A percentile compares a stretch with the other conserved stretches of the same genome.
Evolutionary conservation across 2,888 invertebrate genomes (phyloP).

Genomic region (Acanthoscelides obtectus): DNA sequence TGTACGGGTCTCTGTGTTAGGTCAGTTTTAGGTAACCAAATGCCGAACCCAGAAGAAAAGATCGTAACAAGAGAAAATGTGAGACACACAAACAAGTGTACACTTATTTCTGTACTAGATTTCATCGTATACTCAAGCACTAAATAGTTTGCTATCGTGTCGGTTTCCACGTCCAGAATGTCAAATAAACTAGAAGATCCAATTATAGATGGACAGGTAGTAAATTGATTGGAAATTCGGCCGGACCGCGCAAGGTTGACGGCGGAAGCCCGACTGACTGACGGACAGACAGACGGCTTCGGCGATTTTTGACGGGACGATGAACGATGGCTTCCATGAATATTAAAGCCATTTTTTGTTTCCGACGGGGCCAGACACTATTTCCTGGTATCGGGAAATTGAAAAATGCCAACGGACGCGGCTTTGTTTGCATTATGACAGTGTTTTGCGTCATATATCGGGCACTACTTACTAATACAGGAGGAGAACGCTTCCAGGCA

Average conservation of each 20-base stretch:
- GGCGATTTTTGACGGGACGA: background rate
- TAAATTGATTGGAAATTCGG: background rate
- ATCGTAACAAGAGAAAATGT: no score
- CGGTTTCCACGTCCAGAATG: background rate
- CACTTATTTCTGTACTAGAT: no score
- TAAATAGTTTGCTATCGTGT: no score
- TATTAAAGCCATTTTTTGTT: background rate
- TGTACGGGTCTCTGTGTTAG: no score
- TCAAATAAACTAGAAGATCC: background rate
- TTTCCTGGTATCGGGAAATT: background rate
- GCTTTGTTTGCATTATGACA: background rate
- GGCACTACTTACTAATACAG: background rate
- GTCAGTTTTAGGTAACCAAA: no score
- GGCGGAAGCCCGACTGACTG: no score
- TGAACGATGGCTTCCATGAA: background rate
- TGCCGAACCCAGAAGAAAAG: no score
- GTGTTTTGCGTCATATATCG: background rate
- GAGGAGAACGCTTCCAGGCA: no score
- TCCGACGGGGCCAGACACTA: background rate
- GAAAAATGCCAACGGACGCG: background rate
- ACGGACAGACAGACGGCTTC: background rate
- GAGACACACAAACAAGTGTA: no score
- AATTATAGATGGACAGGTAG: background rate
- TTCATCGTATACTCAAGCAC: no score
- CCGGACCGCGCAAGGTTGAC: background rate